Conservation (phyloP, 2,888 invertebrate genomes). For the Auanema freiburgensis region DNA sequence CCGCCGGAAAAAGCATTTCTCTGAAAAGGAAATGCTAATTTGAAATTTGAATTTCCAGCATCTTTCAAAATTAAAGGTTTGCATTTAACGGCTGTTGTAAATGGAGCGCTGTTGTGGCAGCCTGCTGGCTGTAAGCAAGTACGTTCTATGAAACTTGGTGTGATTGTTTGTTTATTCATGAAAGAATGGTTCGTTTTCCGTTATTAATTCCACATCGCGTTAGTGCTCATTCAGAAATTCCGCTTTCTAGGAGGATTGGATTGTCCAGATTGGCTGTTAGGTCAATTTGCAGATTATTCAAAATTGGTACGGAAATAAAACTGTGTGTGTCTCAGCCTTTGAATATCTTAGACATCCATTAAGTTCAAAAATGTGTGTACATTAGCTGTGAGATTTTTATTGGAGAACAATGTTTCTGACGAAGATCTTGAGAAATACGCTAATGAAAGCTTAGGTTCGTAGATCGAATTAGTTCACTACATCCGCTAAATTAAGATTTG, state of each 20-base stretch:
- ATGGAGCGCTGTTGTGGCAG: too few species aligned
- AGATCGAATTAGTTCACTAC: neutral
- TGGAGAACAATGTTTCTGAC: slow-evolving; percentile 2
- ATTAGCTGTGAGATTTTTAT: slow-evolving; percentile 3
- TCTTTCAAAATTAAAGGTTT: too few species aligned
- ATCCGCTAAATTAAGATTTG: neutral
- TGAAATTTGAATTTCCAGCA: too few species aligned
- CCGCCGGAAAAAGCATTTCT: too few species aligned
- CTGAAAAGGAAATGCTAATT: too few species aligned
- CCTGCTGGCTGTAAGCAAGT: too few species aligned
- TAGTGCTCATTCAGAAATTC: slow-evolving; percentile 48
- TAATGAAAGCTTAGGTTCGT: slow-evolving; percentile 12
- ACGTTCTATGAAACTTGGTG: too few species aligned
- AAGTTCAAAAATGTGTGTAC: slow-evolving; percentile 17
- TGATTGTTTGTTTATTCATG: too few species aligned
- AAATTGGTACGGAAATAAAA: slow-evolving; percentile 32
- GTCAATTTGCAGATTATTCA: slow-evolving; percentile 45
- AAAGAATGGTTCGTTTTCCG: too few species aligned
- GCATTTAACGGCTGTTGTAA: too few species aligned
- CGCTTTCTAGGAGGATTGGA: slow-evolving; percentile 48
- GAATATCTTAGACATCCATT: slow-evolving; percentile 13
- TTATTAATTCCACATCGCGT: too few species aligned
- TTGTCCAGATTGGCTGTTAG: slow-evolving; percentile 51
- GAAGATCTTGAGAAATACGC: slow-evolving; percentile 5
- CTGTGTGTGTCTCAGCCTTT: neutral